These are phyloP conservation scores for Xestia c-nigrum DNA, from an alignment of 2,888 invertebrate species.

Conservation along the genomic window DNA sequence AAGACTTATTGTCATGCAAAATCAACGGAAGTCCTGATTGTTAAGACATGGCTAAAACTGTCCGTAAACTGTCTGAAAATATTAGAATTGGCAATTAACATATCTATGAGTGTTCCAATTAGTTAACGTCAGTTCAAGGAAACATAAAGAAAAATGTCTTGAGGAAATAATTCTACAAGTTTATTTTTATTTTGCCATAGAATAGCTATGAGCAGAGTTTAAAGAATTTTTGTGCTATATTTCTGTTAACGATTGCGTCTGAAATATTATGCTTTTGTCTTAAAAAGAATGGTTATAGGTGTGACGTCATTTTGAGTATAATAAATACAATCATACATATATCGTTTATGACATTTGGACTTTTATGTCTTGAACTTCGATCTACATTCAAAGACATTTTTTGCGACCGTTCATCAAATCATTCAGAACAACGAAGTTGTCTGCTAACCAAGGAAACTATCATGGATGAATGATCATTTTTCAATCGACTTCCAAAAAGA, in stretches of 20 bases:
- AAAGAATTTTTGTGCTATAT: slow-evolving; percentile 11
- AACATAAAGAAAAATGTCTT: slow-evolving; percentile 8
- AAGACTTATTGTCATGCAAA: slow-evolving; percentile 3
- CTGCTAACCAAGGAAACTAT: background rate
- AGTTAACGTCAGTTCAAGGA: slow-evolving; percentile 37
- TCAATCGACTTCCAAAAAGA: too few relatives aligned
- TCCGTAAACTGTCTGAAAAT: slow-evolving; percentile 28
- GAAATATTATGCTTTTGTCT: slow-evolving; percentile 21
- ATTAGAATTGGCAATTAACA: slow-evolving; percentile 36
- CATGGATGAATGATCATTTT: background rate
- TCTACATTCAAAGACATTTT: background rate
- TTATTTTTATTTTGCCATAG: slow-evolving; percentile 17
- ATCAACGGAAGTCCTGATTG: slow-evolving; percentile 17
- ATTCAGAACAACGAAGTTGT: background rate
- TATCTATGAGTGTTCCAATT: slow-evolving; percentile 41
- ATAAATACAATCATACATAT: background rate
- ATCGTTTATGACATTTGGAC: background rate
- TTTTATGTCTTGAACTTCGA: background rate
- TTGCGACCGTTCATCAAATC: background rate
- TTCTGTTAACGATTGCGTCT: slow-evolving; percentile 21
- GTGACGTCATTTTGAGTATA: slow-evolving; percentile 1
- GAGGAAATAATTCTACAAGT: slow-evolving; percentile 20
- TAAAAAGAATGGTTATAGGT: background rate
- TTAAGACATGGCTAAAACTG: background rate
- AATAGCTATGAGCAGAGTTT: background rate